These are phyloP conservation scores for Prosapia bicincta DNA, from an alignment of 2,888 invertebrate genomes.

Conservation along the genomic window DNA sequence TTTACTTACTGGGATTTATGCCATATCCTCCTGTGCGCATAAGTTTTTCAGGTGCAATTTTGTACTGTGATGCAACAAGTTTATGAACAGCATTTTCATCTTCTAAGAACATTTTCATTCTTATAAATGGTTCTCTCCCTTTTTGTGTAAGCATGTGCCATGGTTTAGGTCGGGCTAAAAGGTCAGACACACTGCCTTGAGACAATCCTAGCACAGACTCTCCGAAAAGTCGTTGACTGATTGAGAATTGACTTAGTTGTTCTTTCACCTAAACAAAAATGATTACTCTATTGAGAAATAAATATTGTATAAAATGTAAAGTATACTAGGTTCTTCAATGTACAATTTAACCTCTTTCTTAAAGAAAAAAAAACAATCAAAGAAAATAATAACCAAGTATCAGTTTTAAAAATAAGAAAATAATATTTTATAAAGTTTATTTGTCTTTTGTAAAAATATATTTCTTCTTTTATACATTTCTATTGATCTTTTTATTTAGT, in stretches of 20 bases:
- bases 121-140: slow-evolving; percentile 93
- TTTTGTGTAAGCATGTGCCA: slow-evolving; percentile 98
- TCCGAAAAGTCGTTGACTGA: slow-evolving; percentile 97
- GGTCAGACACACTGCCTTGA: slow-evolving; percentile 96
- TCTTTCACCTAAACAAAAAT: slow-evolving; percentile 67
- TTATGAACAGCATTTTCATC: slow-evolving; percentile 95
- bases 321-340: too few species aligned
- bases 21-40: slow-evolving; percentile 95
- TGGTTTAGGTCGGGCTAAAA: slow-evolving; percentile 95
- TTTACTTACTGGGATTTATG: slow-evolving; percentile 62
- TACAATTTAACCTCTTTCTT: too few species aligned
- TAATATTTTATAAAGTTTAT: too few species aligned
- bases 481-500: too few species aligned
- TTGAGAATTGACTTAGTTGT: slow-evolving; percentile 90
- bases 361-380: too few species aligned
- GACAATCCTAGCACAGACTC: slow-evolving; percentile 96
- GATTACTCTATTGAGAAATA: too few species aligned
- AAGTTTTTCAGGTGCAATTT: slow-evolving; percentile 95
- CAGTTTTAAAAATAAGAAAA: too few species aligned
- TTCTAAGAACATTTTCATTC: slow-evolving; percentile 97
- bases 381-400: too few species aligned
- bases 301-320: too few species aligned
- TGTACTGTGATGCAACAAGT: slow-evolving; percentile 94
- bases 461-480: too few species aligned
- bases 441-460: too few species aligned